phyloP scores from a whole-genome alignment of 2,888 invertebrate species.

The Uropetala carovei region DNA sequence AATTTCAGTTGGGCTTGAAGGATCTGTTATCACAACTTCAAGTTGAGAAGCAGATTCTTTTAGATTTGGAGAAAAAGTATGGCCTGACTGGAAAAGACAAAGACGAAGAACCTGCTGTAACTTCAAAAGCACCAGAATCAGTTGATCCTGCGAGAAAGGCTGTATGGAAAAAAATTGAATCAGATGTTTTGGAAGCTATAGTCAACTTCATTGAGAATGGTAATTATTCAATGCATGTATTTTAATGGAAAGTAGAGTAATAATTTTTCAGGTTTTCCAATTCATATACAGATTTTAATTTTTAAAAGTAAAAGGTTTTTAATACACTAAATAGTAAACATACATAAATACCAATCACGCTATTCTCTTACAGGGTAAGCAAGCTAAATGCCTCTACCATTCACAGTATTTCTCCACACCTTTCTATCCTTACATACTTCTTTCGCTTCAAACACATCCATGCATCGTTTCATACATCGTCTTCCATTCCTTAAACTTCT shows the following conservation, averaged over 20 bases:
- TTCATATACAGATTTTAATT: no score
- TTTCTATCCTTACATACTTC: no score
- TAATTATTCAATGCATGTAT: constrained; percentile 35
- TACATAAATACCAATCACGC: no score
- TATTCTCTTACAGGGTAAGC: no score
- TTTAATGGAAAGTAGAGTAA: not conserved
- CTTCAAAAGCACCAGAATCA: constrained; percentile 73
- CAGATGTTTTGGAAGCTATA: constrained; percentile 70
- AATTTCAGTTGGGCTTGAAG: constrained; percentile 75
- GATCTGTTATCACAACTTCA: constrained; percentile 80
- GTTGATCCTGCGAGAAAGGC: constrained; percentile 74
- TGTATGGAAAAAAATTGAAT: constrained; percentile 77
- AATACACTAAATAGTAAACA: no score
- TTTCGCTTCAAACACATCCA: no score
- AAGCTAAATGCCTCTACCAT: no score
- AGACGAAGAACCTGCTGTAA: constrained; percentile 67
- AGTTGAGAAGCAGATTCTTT: constrained; percentile 78
- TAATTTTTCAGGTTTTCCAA: no score
- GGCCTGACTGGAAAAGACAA: constrained; percentile 22
- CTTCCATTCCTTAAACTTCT: no score
- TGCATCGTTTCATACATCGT: no score
- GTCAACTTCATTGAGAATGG: constrained; percentile 67
- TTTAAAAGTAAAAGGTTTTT: no score
- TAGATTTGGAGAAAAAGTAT: constrained; percentile 78
- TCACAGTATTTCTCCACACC: no score